Evolutionary conservation across 2,113 vertebrate species (phyloP).

Genomic region (Synchiropus splendidus): DNA sequence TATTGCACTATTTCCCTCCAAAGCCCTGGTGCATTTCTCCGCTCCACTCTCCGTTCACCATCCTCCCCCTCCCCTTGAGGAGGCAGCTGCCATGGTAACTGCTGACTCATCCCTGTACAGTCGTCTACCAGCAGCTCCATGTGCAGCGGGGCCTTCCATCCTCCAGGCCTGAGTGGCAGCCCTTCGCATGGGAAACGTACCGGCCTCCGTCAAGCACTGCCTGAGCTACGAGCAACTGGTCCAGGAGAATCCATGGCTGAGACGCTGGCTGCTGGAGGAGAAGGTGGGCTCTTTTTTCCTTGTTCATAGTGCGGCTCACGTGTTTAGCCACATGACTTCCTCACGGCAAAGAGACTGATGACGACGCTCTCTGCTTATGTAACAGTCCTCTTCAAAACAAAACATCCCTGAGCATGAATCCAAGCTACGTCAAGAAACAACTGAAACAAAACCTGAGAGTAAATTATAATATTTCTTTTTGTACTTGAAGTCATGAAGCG

Average conservation of each 20-base stretch:
- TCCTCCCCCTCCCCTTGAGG: constrained; percentile 28
- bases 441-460: too few species aligned
- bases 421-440: too few species aligned
- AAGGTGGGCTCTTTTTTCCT: constrained; percentile 57
- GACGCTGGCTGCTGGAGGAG: constrained; percentile 58
- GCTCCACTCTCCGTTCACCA: constrained; percentile 11
- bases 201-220: constrained; percentile 80
- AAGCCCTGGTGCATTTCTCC: constrained; percentile 12
- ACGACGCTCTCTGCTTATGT: constrained; percentile 14
- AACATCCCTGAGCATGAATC: too few species aligned
- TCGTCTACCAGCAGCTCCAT: constrained; percentile 20
- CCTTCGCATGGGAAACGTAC: constrained; percentile 76
- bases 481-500: too few species aligned
- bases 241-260: constrained; percentile 75
- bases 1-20: constrained; percentile 10
- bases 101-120: constrained; percentile 54
- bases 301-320: constrained; percentile 38
- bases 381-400: neutral
- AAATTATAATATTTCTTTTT: too few species aligned
- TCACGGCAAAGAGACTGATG: constrained; percentile 21
- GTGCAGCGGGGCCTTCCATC: constrained; percentile 15
- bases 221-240: constrained; percentile 79
- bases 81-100: constrained; percentile 65
- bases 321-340: constrained; percentile 38
- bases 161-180: constrained; percentile 1